Evolutionary conservation across 1,140 invertebrate genomes (phyloP).

Genomic region (Leptopilina clavipes): DNA sequence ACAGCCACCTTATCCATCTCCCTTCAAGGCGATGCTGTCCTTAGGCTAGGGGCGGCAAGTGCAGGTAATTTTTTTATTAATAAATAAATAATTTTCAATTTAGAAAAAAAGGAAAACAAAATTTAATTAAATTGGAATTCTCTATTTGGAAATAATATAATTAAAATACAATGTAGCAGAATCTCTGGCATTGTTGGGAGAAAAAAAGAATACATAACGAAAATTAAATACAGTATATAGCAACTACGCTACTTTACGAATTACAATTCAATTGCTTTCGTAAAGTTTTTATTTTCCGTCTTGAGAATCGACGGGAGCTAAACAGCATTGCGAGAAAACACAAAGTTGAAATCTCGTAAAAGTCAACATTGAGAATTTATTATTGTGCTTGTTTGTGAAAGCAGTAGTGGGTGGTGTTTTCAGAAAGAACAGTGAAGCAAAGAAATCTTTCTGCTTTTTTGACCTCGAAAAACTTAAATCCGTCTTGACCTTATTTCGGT

Average conservation of each 20-base stretch:
- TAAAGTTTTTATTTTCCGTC: neutral
- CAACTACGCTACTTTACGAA: neutral
- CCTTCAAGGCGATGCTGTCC: slow-evolving; percentile 72
- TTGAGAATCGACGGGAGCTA: slow-evolving; percentile 1
- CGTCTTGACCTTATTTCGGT: neutral
- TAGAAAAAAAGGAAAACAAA: slow-evolving; percentile 2
- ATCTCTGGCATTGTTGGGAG: neutral
- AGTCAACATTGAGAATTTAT: slow-evolving; percentile 3
- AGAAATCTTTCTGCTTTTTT: neutral
- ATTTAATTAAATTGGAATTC: too few species aligned
- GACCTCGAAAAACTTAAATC: neutral
- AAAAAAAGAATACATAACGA: too few species aligned
- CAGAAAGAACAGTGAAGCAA: neutral
- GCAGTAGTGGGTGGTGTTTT: neutral
- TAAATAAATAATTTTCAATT: slow-evolving; percentile 13
- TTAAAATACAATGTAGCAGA: too few species aligned
- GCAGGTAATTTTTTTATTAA: slow-evolving; percentile 60
- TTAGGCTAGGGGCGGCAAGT: slow-evolving; percentile 71
- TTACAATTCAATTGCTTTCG: neutral
- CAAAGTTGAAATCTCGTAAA: slow-evolving; percentile 6
- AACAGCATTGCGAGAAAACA: neutral
- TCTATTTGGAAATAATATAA: neutral
- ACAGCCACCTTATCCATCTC: slow-evolving; percentile 75
- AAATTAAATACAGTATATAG: too few species aligned
- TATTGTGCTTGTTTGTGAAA: slow-evolving; percentile 26